Percentiles rank a stretch among this genome's conserved stretches.
phyloP scores from a whole-genome alignment of 1,140 invertebrate genomes.

The Dryas iulia region DNA sequence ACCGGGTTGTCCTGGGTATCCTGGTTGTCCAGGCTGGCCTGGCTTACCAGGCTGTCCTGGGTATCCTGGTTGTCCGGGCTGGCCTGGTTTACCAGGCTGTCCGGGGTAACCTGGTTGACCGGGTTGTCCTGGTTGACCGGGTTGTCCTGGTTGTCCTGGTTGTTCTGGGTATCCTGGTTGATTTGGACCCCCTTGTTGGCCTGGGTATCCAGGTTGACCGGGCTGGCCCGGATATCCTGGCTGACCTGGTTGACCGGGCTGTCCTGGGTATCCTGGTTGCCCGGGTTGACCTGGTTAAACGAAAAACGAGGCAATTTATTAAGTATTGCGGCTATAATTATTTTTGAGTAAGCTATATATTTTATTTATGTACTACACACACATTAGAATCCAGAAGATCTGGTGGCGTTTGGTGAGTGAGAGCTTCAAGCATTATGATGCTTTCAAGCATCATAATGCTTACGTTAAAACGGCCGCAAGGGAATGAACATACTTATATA shows the following conservation, averaged over 20 bases:
- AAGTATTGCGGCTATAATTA: no score
- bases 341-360: no score
- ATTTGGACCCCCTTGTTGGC: background rate
- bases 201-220: conserved; percentile 12
- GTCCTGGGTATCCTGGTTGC: background rate
- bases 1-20: background rate
- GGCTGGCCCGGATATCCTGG: background rate
- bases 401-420: no score
- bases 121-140: conserved; percentile 26
- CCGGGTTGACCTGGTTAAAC: background rate
- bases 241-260: background rate
- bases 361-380: no score
- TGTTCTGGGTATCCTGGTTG: conserved; percentile 25
- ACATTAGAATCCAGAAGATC: no score
- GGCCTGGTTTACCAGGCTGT: conserved; percentile 24
- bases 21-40: background rate
- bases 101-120: conserved; percentile 26
- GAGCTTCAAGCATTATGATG: no score
- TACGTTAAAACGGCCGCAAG: no score
- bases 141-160: conserved; percentile 25
- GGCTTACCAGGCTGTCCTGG: background rate
- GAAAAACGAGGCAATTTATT: no score
- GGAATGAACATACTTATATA: no score
- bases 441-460: no score
- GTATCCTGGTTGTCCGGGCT: background rate